phyloP scores from a whole-genome alignment of 37 sponge, comb jelly and placozoan genomes.

The Ephydatia muelleri region DNA sequence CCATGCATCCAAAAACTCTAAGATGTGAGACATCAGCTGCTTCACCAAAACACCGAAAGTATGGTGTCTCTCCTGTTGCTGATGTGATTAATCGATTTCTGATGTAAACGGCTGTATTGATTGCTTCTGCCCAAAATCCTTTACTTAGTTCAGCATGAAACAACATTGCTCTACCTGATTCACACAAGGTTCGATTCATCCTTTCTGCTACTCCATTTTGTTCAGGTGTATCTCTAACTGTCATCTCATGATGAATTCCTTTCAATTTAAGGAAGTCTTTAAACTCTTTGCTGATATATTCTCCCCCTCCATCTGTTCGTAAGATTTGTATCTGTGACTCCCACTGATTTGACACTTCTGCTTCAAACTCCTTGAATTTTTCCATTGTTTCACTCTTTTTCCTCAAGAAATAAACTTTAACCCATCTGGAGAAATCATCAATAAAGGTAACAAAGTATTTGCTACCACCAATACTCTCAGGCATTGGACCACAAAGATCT shows the following conservation, averaged over 20 bases:
- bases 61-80: conserved; percentile 40
- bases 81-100: conserved; percentile 48
- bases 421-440: conserved; percentile 64
- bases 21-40: conserved; percentile 43
- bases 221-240: conserved; percentile 52
- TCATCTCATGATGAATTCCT: conserved; percentile 52
- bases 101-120: conserved; percentile 32
- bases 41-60: conserved; percentile 45
- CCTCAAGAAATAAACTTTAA: conserved; percentile 48
- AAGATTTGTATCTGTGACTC: conserved; percentile 20
- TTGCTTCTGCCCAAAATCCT: conserved; percentile 57
- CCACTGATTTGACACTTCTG: conserved; percentile 25
- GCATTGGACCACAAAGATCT: conserved; percentile 61
- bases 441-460: conserved; percentile 74
- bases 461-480: conserved; percentile 56
- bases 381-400: conserved; percentile 45
- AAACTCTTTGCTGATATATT: conserved; percentile 55
- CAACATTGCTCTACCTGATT: conserved; percentile 61
- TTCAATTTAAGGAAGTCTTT: conserved; percentile 38
- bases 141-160: conserved; percentile 42
- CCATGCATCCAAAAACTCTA: conserved; percentile 54
- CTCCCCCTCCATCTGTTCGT: conserved; percentile 60
- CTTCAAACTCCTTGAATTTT: conserved; percentile 73
- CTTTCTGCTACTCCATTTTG: conserved; percentile 72
- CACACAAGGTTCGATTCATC: conserved; percentile 49